These are phyloP conservation scores for Tipula helvola DNA, from an alignment of 2,888 invertebrate species.

Conservation along the genomic window DNA sequence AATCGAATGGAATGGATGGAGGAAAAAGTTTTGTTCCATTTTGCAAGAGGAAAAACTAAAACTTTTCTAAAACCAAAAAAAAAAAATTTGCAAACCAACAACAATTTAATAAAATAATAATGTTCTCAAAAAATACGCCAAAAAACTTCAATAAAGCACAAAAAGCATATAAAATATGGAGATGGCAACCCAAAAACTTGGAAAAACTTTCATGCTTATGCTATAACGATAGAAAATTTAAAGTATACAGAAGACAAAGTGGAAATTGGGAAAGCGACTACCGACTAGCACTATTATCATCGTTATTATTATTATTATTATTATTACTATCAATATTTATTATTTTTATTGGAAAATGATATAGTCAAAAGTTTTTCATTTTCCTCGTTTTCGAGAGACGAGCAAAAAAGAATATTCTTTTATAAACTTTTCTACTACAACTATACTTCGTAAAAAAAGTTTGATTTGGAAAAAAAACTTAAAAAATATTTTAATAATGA, in stretches of 20 bases:
- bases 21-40: not conserved
- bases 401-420: not conserved
- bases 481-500: not conserved
- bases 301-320: not conserved
- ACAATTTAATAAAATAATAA: not conserved
- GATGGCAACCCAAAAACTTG: not conserved
- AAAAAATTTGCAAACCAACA: not conserved
- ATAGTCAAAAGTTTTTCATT: not conserved
- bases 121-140: not conserved
- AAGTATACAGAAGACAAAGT: not conserved
- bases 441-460: not conserved
- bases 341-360: not conserved
- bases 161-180: not conserved
- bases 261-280: not conserved
- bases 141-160: not conserved
- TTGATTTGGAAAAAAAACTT: not conserved
- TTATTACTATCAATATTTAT: not conserved
- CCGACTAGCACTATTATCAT: not conserved
- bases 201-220: not conserved
- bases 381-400: not conserved
- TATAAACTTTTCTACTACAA: not conserved
- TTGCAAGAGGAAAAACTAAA: not conserved
- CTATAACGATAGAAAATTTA: not conserved
- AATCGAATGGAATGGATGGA: not conserved
- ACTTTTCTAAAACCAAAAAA: not conserved